Base-by-base conservation (phyloP, 2,113 vertebrate species). In the Origma solitaria region DNA sequence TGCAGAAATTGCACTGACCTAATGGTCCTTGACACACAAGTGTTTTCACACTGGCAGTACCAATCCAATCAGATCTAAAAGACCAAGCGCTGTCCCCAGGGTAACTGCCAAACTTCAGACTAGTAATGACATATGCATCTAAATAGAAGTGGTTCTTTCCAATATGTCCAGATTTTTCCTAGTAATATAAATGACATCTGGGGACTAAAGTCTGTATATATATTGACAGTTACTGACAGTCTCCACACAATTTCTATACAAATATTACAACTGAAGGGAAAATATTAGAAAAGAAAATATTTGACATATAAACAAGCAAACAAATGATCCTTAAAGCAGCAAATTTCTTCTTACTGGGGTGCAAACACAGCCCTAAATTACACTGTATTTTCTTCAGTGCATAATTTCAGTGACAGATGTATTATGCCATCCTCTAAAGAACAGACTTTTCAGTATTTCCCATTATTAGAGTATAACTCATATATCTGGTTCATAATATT, bases 401-500 rank as follows among this genome's bases (percentile, higher is more conserved):
- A 45, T 5, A 76, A 22, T 65, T 65, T 72, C 30, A 61, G 61
- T 54, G 66, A 45, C 27, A 83, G 40, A 50, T 3, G 17, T 77
- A 90, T 80, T 27, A 31, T 38, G 37, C 6, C 15, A 40, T 37
- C 22, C 24, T 80, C n/a, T 40, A 44, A 79, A 85, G 56, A n/a
- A n/a, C n/a, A n/a, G n/a, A n/a, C 1, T 47, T 84, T 35, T 25
- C n/a, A 49, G 1, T 80, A 61, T 49, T 86, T 66, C 12, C 12
- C 7, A 15, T 62, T 45, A 45, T 86, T 49, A 30, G 7, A 72
- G 4, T 69, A 9, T 12, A 71, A 70, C 19, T 7, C 11, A 22
- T 49, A 4, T 81, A 64, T 50, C 12, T 2, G 3, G 10, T 25
- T 58, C 58, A 37, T 35, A 50, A 4, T 0, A 3, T 57, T 85